These are phyloP conservation scores for Falco biarmicus DNA, from an alignment of 2,797 vertebrate species.

Conservation along the genomic window DNA sequence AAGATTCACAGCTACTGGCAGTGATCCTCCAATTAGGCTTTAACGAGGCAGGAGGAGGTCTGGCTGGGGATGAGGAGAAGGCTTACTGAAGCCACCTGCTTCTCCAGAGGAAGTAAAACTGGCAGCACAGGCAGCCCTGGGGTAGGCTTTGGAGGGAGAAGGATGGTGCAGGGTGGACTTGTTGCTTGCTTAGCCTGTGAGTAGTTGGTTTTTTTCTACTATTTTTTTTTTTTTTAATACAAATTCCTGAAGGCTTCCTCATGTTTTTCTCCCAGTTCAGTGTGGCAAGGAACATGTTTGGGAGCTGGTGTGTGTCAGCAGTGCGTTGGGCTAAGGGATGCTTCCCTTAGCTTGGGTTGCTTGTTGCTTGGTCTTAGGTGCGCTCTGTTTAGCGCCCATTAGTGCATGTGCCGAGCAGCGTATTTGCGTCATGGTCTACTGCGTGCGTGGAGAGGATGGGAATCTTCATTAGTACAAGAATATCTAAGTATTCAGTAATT, in stretches of 20 bases:
- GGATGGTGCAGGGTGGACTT: rapidly evolving
- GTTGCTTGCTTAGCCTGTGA: neutral
- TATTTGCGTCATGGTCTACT: rapidly evolving
- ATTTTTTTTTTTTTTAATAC: neutral
- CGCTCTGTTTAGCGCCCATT: rapidly evolving
- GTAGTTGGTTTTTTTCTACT: neutral
- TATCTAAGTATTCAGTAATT: rapidly evolving
- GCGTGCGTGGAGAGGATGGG: neutral
- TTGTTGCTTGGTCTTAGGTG: rapidly evolving
- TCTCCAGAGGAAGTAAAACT: neutral
- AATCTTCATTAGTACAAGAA: rapidly evolving
- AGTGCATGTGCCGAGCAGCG: rapidly evolving
- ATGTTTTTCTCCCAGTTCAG: rapidly evolving
- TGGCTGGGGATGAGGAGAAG: neutral
- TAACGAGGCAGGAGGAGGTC: neutral
- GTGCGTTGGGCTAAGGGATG: neutral
- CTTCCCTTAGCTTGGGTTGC: neutral
- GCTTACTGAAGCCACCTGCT: neutral
- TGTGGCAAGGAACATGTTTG: neutral
- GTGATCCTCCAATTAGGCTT: neutral
- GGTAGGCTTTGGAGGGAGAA: neutral
- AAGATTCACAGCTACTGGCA: neutral
- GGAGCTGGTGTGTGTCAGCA: neutral
- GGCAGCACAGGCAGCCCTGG: neutral
- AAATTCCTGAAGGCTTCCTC: neutral